Conservation (phyloP, 1,140 invertebrate genomes). For the Sycophaga agraensis region DNA sequence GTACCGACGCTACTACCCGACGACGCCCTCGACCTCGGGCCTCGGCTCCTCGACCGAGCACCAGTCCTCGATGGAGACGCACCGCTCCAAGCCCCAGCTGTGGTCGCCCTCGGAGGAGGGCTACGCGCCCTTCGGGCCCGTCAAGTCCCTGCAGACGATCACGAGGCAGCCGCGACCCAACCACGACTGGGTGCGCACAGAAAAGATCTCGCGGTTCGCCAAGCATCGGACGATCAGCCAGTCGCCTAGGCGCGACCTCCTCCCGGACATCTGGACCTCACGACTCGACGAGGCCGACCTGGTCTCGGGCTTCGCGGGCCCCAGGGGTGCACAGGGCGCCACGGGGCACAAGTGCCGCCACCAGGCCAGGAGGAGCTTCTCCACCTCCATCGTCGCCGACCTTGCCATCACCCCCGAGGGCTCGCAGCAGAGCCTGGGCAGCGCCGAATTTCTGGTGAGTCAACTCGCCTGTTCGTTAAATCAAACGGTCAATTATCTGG, state of each 20-base stretch:
- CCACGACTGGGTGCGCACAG: conserved; percentile 47
- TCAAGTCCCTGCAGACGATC: conserved; percentile 43
- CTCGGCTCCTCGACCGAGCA: conserved; percentile 45
- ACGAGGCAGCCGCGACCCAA: conserved; percentile 45
- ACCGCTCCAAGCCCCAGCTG: conserved; percentile 40
- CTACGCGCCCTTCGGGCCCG: conserved; percentile 41
- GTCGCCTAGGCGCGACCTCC: conserved; percentile 37
- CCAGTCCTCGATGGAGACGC: conserved; percentile 39
- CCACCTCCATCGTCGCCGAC: conserved; percentile 47
- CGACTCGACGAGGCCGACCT: conserved; percentile 35
- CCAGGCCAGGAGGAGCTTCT: conserved; percentile 45
- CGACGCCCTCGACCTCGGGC: conserved; percentile 45
- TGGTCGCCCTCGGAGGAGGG: conserved; percentile 43
- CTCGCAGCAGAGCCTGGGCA: conserved; percentile 47
- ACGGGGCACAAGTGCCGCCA: conserved; percentile 42
- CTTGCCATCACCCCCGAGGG: conserved; percentile 41
- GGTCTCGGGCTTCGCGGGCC: conserved; percentile 28
- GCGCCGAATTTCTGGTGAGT: conserved; percentile 47
- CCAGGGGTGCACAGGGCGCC: conserved; percentile 38
- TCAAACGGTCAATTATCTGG: no score
- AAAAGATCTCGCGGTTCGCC: conserved; percentile 42
- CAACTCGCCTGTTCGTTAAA: neutral
- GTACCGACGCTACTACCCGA: conserved; percentile 39
- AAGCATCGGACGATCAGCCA: conserved; percentile 46
- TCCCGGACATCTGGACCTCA: conserved; percentile 42